Percentiles rank a stretch among this genome's conserved stretches.
phyloP scores from a whole-genome alignment of 2,888 invertebrate species.

The Lasioglossum calceatum region DNA sequence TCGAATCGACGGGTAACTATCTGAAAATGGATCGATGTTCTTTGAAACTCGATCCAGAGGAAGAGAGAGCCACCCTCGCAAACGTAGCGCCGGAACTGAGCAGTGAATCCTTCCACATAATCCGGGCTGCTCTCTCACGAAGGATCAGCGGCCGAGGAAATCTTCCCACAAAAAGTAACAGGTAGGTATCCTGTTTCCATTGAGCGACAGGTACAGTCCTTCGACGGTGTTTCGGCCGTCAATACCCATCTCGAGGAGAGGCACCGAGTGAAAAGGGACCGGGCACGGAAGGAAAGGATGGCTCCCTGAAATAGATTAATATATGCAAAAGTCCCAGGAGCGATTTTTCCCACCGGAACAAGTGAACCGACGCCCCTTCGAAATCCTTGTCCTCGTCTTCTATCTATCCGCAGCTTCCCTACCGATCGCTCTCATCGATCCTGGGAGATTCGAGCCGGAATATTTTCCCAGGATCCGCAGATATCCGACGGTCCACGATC shows the following conservation, averaged over 20 bases:
- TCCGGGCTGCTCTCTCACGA: conserved; percentile 63
- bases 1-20: conserved; percentile 45
- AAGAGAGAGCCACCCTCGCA: conserved; percentile 44
- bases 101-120: conserved; percentile 63
- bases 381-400: conserved; percentile 80
- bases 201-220: conserved; percentile 81
- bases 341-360: conserved; percentile 82
- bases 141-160: conserved; percentile 68
- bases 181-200: conserved; percentile 83
- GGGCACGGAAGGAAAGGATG: conserved; percentile 70
- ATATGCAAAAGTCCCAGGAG: conserved; percentile 81
- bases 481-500: conserved; percentile 1
- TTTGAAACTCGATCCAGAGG: conserved; percentile 62
- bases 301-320: conserved; percentile 80
- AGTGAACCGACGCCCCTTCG: conserved; percentile 70
- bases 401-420: conserved; percentile 61
- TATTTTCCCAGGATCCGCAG: conserved; percentile 61
- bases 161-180: conserved; percentile 82
- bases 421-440: conserved; percentile 48
- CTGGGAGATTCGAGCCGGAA: conserved; percentile 41
- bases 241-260: conserved; percentile 59
- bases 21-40: conserved; percentile 60
- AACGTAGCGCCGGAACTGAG: conserved; percentile 59
- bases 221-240: conserved; percentile 64
- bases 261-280: conserved; percentile 47